Base-by-base conservation (phyloP, 2,113 vertebrate species). In the Bubo bubo region DNA sequence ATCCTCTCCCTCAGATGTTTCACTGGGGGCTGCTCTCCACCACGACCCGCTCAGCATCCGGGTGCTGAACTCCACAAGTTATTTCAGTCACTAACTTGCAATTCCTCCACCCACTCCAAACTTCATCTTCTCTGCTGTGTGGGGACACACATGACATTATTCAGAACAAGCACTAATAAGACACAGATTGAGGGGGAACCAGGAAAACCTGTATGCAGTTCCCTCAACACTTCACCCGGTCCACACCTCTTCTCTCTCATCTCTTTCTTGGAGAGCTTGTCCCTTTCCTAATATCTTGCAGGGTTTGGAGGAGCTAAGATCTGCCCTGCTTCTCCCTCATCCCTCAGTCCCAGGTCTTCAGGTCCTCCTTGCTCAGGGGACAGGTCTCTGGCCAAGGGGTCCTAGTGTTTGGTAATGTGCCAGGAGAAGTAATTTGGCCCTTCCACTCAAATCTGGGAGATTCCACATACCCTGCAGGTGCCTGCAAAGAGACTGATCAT, bases 21-120 rank as follows among this genome's bases (percentile, higher is more conserved):
- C 9, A 2, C 0, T 28, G 34, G 35, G 17, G 15, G 21, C 41
- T 63, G 32, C 28, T 37, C 30, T 72, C 30, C 55, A 8, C 22
- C 17, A 32, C 1, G 0, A 27, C 22, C 43, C 52, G 49, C 55
- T 9, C 86, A n/a, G 17, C 8, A n/a, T 21, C 20, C 9, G 0
- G 0, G 6, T 22, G n/a, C 39, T 41, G 45, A 88, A 41, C 49
- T 58, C 50, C 50, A 50, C 28, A 50, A 52, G 34, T 28, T 32
- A 17, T n/a, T 59, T 39, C 55, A 49, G 24, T 49, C 43, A 19
- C 18, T 41, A 53, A 28, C 4, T 58, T n/a, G 28, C 12, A 8
- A 4, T 50, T 86, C 39, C 35, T 62, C 28, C 30, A 23, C 19
- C 11, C n/a, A 64, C 14, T 21, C 8, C 10, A 17, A 55, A 13